Conservation (phyloP, 2,797 vertebrate genomes). For the Notamacropus eugenii region DNA sequence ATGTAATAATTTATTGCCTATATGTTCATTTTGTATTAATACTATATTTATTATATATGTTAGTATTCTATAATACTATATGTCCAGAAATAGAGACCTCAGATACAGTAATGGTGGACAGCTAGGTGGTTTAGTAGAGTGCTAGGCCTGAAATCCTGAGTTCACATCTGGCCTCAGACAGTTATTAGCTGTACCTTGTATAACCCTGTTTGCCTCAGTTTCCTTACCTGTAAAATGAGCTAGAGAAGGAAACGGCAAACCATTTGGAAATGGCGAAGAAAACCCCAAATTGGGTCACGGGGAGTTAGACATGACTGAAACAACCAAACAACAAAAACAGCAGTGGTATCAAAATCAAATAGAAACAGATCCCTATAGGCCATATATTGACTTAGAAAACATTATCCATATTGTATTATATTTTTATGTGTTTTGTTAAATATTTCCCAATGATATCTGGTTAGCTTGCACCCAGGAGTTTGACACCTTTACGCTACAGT, state of each 20-base stretch:
- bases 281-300: background rate
- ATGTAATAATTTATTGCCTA: background rate
- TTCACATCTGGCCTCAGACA: background rate
- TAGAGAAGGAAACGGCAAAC: background rate
- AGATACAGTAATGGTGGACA: background rate
- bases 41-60: too few species aligned
- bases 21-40: background rate
- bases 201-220: background rate
- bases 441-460: background rate
- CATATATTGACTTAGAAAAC: background rate
- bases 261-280: background rate
- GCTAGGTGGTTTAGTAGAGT: background rate
- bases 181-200: background rate
- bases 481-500: background rate
- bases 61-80: background rate
- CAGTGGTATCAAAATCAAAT: background rate
- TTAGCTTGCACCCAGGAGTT: background rate
- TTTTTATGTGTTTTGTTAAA: background rate
- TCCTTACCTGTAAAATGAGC: background rate
- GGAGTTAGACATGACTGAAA: background rate
- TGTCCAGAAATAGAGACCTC: slow-evolving; percentile 8
- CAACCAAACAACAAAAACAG: background rate
- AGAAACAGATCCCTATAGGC: background rate
- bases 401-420: background rate
- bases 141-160: background rate